phyloP scores from a whole-genome alignment of 2,113 vertebrate species.

The Xenopus tropicalis region DNA sequence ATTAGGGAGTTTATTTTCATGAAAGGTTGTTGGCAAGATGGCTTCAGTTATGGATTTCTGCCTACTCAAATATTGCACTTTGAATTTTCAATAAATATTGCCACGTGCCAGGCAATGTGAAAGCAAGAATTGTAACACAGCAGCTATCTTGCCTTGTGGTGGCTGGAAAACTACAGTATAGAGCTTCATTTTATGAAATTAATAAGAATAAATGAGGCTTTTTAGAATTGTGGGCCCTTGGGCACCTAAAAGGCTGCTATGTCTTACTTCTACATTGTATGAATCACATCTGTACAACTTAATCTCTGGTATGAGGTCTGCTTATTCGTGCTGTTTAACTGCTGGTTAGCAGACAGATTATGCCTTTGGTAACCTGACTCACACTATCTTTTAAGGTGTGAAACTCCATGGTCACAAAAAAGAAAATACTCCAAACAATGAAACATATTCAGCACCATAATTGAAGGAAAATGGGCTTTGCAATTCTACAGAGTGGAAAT shows the following conservation, averaged over 20 bases:
- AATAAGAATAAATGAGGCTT: too few relatives aligned
- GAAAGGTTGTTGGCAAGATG: too few relatives aligned
- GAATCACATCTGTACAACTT: background rate
- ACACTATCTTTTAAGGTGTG: slow-evolving; percentile 40
- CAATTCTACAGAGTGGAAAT: slow-evolving; percentile 9
- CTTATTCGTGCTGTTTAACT: slow-evolving; percentile 9
- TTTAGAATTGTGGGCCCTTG: background rate
- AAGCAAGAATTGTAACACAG: background rate
- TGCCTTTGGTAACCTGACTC: slow-evolving; percentile 24
- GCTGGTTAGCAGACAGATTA: slow-evolving; percentile 22
- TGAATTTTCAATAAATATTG: too few relatives aligned
- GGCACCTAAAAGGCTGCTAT: too few relatives aligned
- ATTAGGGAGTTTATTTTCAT: too few relatives aligned
- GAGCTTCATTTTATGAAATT: background rate
- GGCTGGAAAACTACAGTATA: background rate
- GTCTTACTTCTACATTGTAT: too few relatives aligned
- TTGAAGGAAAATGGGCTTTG: slow-evolving; percentile 4
- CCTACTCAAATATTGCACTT: too few relatives aligned
- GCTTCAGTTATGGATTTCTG: too few relatives aligned
- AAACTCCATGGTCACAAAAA: slow-evolving; percentile 22
- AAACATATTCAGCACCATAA: slow-evolving; percentile 8
- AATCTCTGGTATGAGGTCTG: background rate
- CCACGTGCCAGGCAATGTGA: too few relatives aligned
- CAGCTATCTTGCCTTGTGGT: background rate
- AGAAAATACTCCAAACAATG: slow-evolving; percentile 31